Percentiles rank a stretch among this genome's conserved stretches.
Evolutionary conservation across 2,113 vertebrate genomes (phyloP).

Genomic region (Columbina picui): DNA sequence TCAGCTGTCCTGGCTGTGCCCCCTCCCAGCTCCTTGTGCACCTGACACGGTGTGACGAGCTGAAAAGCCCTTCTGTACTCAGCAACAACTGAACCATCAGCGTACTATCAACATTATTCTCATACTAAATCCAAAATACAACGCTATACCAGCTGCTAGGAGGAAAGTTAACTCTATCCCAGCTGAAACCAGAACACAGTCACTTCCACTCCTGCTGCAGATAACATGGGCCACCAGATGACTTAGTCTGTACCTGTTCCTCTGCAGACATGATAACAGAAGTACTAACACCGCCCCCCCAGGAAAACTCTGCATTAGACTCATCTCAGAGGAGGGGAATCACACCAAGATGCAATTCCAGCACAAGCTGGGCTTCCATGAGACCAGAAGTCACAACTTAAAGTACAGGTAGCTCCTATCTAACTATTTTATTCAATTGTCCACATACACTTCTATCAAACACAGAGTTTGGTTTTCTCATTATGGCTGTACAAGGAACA

Average conservation of each 20-base stretch:
- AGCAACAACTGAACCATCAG: too few relatives aligned
- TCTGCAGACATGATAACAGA: neutral
- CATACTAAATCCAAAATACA: too few relatives aligned
- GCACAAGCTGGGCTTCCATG: neutral
- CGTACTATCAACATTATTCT: too few relatives aligned
- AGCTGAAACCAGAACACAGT: neutral
- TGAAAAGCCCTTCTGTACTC: too few relatives aligned
- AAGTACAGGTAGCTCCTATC: neutral
- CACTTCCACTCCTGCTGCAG: neutral
- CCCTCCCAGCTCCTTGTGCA: too few relatives aligned
- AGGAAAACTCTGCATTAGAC: neutral
- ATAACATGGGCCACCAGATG: neutral
- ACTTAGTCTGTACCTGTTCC: neutral
- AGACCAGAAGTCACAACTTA: neutral
- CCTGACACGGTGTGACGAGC: too few relatives aligned
- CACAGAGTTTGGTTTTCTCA: neutral
- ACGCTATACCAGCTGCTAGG: too few relatives aligned
- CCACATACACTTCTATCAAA: neutral
- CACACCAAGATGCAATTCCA: neutral
- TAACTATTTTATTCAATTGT: neutral
- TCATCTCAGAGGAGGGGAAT: neutral
- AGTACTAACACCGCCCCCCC: neutral
- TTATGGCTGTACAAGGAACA: neutral
- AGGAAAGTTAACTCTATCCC: too few relatives aligned
- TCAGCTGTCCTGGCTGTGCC: too few relatives aligned